Conservation (phyloP, 2,888 invertebrate species). For the Temnothorax rugatulus region DNA sequence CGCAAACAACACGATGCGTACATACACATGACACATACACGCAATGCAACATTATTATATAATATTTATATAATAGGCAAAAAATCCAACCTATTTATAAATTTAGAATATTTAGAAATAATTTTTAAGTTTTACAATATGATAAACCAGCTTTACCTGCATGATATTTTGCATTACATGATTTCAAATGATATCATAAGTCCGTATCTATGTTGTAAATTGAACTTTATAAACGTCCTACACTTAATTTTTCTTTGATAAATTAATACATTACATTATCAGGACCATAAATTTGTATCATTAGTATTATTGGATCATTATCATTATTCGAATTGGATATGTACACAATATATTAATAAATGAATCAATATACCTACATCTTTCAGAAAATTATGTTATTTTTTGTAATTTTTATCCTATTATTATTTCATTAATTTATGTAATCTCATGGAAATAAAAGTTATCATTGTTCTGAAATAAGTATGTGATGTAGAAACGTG, state of each 20-base stretch:
- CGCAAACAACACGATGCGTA: slow-evolving; percentile 1
- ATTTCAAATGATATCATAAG: background rate
- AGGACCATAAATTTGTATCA: slow-evolving; percentile 14
- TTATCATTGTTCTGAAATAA: background rate
- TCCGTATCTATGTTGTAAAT: background rate
- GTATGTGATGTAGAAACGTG: background rate
- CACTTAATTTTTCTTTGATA: background rate
- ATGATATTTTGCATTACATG: slow-evolving; percentile 16
- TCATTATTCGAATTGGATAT: background rate
- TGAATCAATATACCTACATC: slow-evolving; percentile 16
- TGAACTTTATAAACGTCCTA: background rate
- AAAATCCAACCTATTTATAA: background rate
- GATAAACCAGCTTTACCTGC: background rate
- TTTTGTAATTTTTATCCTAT: background rate
- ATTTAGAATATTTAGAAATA: slow-evolving; percentile 33
- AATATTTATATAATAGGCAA: background rate
- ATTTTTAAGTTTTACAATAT: slow-evolving; percentile 22
- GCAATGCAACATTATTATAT: background rate
- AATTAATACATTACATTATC: slow-evolving; percentile 21
- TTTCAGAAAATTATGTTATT: background rate
- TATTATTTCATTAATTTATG: background rate
- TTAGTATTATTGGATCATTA: too few species aligned
- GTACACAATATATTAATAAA: background rate
- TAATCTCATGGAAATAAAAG: slow-evolving; percentile 1
- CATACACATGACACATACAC: background rate